Conservation (phyloP, 2,888 invertebrate species). For the Lithosia quadra region DNA sequence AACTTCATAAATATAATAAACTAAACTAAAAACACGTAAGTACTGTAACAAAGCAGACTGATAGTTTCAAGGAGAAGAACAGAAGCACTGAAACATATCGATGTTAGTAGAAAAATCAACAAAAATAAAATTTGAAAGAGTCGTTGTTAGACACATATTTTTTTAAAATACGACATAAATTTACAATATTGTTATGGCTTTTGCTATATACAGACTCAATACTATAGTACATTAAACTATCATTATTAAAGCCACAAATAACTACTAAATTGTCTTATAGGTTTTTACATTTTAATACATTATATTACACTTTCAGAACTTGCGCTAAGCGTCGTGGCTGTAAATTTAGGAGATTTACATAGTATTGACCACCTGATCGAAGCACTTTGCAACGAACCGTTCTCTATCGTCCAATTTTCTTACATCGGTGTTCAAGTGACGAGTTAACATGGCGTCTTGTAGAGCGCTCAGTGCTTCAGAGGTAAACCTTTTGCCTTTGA, state of each 20-base stretch:
- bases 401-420: conserved; percentile 84
- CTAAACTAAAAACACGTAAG: conserved; percentile 74
- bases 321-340: neutral
- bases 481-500: conserved; percentile 89
- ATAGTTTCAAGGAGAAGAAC: conserved; percentile 54
- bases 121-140: conserved; percentile 22
- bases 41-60: conserved; percentile 58
- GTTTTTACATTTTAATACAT: conserved; percentile 5
- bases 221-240: neutral
- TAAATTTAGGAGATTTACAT: conserved; percentile 58
- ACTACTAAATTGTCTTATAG: conserved; percentile 2
- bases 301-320: conserved; percentile 4
- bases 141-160: neutral
- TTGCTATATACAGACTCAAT: neutral
- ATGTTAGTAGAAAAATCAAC: conserved; percentile 52
- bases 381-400: conserved; percentile 88
- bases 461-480: conserved; percentile 88
- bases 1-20: conserved; percentile 61
- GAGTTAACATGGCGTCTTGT: conserved; percentile 84
- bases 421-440: conserved; percentile 66
- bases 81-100: conserved; percentile 52
- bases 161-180: conserved; percentile 9
- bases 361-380: conserved; percentile 88
- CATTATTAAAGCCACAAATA: neutral
- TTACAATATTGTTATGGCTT: conserved; percentile 5